Base-by-base conservation (phyloP, 2,888 invertebrate species). In the Orthosia gothica region DNA sequence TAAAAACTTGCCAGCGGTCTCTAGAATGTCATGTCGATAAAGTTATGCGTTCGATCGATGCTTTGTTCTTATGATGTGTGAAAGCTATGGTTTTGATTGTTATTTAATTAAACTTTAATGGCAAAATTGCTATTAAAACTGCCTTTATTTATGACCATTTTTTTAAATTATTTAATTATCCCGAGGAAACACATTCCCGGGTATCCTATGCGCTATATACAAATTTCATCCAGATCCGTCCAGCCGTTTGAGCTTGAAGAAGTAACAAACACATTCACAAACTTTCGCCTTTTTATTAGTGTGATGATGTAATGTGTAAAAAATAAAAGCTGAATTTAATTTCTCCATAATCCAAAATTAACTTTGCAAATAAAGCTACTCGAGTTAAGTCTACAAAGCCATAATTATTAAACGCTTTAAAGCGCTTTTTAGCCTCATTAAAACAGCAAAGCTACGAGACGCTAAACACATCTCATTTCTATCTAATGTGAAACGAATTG, bases 401-500 rank as follows among this genome's bases (percentile, higher is more conserved):
- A 23, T 66, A 65, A 78, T 79, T 78, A 82, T 50, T 57, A 62
- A 65, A 49, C 52, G 40, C 40, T 74, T 67, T 67, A 67, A 64
- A 55, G 11, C 54, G 20, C 47, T 47, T 62, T 9, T n/a, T 16
- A 23, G 54, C 45, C 18, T 68, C 65, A 74, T 83, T 83, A 64
- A 70, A 58, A 62, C 52, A 49, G 47, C 55, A 12, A 52, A 58
- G 67, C 26, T 54, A 45, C 67, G 18, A 59, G 49, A 73, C 26
- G 61, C 65, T 75, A 79, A 76, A 73, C 70, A 85, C 74, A 50
- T 79, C 73, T 79, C 70, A 77, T 79, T 73, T 81, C 45, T 47
- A 23, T 63, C 67, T 83, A 81, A 81, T 83, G 79, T 70, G 63
- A 83, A 79, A 78, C 83, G 77, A 86, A 81, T 86, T 80, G 79